Base-by-base conservation (phyloP, 2,113 vertebrate genomes). In the Aythya baeri region DNA sequence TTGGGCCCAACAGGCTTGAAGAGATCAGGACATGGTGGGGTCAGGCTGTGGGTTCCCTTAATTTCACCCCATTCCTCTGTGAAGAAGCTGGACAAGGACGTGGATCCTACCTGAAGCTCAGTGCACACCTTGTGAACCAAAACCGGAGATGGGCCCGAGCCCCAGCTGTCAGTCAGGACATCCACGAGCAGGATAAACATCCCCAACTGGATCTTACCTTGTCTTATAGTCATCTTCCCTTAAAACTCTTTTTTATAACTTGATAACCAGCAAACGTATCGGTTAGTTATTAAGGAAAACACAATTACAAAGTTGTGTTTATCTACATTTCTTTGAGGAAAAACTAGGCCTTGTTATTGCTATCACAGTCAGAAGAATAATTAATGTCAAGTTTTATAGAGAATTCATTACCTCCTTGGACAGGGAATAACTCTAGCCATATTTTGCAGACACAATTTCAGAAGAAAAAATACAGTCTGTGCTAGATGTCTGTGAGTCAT, bases 131-230 rank as follows among this genome's bases (percentile, higher is more conserved):
- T 46, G 20, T 52, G 61, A 77, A 65, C 52, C 26, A 8, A 70
- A 57, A 26, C 8, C 29, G 44, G 63, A 3, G 2, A 2, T 36
- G 44, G 29, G 20, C 54, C 65, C 9, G 21, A 76, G 34, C 46
- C 16, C 21, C 52, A 17, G 18, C 0, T 9, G 2, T 5, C 3
- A 27, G 9, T 20, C 52, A 46, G 58, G 83, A 20, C 1, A 0
- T 43, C 59, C 52, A 25, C 0, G 0, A 68, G 25, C 41, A 46
- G 5, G 0, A 17, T 90, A 80, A 2, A 2, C 41, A 8, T 5
- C 73, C 55, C 2, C 3, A 3, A 16, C 65, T 32, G 54, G 14
- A 75, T 59, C 74, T 67, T 70, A 78, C 27, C 61, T 54, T 36
- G 61, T 15, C 21, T 66, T 31, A 6, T 1, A 0, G 8, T n/a